Conservation (phyloP, 2,888 invertebrate genomes). For the Dugesia japonica region DNA sequence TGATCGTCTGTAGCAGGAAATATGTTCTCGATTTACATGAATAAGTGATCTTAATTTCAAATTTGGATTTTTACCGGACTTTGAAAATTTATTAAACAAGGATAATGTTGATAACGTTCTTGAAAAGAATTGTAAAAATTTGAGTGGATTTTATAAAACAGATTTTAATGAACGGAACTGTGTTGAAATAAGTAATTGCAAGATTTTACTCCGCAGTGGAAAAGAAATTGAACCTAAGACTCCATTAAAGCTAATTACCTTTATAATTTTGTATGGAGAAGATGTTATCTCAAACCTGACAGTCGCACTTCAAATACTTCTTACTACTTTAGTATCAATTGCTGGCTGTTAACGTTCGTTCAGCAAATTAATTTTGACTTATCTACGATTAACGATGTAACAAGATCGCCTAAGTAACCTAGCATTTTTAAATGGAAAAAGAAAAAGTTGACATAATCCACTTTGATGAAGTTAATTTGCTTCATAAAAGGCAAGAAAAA, state of each 20-base stretch:
- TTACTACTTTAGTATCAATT: background rate
- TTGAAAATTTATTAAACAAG: background rate
- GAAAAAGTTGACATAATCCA: background rate
- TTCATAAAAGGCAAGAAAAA: background rate
- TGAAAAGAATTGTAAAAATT: slow-evolving; percentile 1
- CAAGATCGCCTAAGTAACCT: background rate
- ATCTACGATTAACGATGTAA: background rate
- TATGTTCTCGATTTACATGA: background rate
- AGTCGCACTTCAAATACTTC: background rate
- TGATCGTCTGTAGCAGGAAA: background rate
- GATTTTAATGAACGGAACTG: background rate
- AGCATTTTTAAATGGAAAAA: background rate
- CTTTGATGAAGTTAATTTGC: background rate
- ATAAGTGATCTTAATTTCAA: background rate
- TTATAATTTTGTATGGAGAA: background rate
- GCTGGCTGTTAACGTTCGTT: background rate
- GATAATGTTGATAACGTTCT: background rate
- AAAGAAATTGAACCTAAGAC: background rate
- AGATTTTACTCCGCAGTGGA: background rate
- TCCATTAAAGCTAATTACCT: background rate
- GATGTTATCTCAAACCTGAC: background rate
- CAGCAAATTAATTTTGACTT: background rate
- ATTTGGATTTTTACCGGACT: background rate
- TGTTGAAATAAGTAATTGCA: background rate
- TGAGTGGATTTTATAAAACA: background rate